A percentile compares a stretch with the other conserved stretches of the same genome.
phyloP scores from a whole-genome alignment of 2,797 vertebrate genomes.

The Periophthalmus magnuspinnatus region DNA sequence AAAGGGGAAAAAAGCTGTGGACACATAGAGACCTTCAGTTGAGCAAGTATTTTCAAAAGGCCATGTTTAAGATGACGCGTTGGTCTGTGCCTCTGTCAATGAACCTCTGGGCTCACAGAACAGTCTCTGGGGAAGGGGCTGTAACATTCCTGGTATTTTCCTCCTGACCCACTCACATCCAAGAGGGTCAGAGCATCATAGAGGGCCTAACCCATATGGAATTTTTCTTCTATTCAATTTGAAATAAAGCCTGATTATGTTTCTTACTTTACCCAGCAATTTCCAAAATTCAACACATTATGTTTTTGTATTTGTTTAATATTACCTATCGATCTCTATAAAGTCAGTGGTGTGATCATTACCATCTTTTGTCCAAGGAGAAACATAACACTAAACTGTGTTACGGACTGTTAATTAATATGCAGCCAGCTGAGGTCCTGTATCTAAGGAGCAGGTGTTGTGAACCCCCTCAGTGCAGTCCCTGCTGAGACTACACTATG shows the following conservation, averaged over 20 bases:
- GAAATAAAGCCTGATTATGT: too few relatives aligned
- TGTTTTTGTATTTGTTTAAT: too few relatives aligned
- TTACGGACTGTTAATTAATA: neutral
- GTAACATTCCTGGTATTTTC: neutral
- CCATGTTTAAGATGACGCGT: too few relatives aligned
- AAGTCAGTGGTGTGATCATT: neutral
- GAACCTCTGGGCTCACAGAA: too few relatives aligned
- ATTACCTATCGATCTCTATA: too few relatives aligned
- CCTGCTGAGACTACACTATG: constrained; percentile 35
- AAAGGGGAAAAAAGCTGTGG: neutral
- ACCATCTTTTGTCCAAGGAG: neutral
- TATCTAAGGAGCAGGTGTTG: constrained; percentile 37
- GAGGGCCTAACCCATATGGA: neutral
- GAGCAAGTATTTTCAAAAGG: too few relatives aligned
- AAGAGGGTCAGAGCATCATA: neutral
- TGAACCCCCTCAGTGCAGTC: constrained; percentile 52
- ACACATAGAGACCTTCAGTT: too few relatives aligned
- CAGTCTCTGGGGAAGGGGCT: too few relatives aligned
- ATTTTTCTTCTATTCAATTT: too few relatives aligned
- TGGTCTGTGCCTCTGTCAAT: too few relatives aligned
- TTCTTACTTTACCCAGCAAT: too few relatives aligned
- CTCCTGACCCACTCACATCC: neutral
- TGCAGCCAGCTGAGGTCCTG: constrained; percentile 44
- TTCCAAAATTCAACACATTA: too few relatives aligned
- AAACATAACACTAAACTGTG: neutral